Conservation (phyloP, 1,140 invertebrate species). For the Bathynomus jamesi region DNA sequence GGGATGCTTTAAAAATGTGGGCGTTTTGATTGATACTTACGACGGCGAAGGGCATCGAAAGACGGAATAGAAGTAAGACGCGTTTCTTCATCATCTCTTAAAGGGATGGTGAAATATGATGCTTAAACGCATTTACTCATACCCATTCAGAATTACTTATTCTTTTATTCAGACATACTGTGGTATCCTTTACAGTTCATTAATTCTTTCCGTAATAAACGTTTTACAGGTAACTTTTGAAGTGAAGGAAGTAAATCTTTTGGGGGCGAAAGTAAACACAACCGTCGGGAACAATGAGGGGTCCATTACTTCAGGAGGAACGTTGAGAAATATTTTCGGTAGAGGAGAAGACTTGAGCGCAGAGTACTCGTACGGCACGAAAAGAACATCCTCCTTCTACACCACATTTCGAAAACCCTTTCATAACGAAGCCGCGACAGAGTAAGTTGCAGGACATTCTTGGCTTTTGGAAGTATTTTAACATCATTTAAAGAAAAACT, state of each 20-base stretch:
- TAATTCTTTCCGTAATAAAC: too few species aligned
- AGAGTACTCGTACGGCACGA: slow-evolving; percentile 67
- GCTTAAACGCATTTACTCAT: too few species aligned
- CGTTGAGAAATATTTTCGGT: slow-evolving; percentile 70
- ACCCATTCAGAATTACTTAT: too few species aligned
- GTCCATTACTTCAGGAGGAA: slow-evolving; percentile 59
- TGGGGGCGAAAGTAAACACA: slow-evolving; percentile 71
- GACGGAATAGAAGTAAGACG: slow-evolving; percentile 72
- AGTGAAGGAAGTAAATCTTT: slow-evolving; percentile 62
- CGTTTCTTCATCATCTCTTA: too few species aligned
- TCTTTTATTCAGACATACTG: too few species aligned
- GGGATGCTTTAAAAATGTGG: slow-evolving; percentile 73
- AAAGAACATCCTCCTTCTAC: slow-evolving; percentile 62
- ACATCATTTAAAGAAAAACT: too few species aligned
- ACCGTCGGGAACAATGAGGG: slow-evolving; percentile 79
- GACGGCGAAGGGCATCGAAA: slow-evolving; percentile 57
- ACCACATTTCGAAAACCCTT: slow-evolving; percentile 68
- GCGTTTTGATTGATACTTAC: slow-evolving; percentile 73
- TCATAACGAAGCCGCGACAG: slow-evolving; percentile 48
- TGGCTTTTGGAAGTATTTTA: too few species aligned
- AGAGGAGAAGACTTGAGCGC: slow-evolving; percentile 65
- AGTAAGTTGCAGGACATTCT: too few species aligned
- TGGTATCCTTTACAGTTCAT: too few species aligned
- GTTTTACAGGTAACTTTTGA: slow-evolving; percentile 70
- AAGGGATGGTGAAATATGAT: too few species aligned